Percentiles rank a stretch among this genome's conserved stretches.
Conservation (phyloP, 1,140 invertebrate species). For the Drosophila busckii region DNA sequence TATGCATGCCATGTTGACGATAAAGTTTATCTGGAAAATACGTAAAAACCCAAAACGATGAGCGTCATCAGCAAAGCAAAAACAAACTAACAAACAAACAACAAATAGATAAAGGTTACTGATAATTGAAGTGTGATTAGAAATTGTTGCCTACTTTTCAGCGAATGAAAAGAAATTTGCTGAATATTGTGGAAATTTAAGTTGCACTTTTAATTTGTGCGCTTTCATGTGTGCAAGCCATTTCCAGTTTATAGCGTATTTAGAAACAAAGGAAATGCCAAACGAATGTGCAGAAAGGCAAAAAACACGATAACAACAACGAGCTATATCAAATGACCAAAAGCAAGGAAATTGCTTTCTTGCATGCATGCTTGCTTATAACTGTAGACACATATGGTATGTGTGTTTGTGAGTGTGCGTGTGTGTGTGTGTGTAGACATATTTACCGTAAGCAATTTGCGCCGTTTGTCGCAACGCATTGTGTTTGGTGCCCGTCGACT, state of each 20-base stretch:
- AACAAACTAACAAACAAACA: slow-evolving; percentile 4
- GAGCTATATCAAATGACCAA: slow-evolving; percentile 3
- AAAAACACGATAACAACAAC: slow-evolving; percentile 21
- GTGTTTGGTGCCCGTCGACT: slow-evolving; percentile 87
- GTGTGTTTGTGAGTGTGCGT: no score
- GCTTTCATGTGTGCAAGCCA: no score
- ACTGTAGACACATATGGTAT: no score
- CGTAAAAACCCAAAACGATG: slow-evolving; percentile 23
- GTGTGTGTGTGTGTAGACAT: no score
- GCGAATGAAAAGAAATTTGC: neutral
- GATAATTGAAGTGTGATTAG: neutral
- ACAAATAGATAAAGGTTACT: slow-evolving; percentile 13
- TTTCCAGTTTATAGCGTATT: neutral
- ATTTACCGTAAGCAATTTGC: slow-evolving; percentile 88
- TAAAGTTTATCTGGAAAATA: slow-evolving; percentile 87
- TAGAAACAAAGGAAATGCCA: slow-evolving; percentile 29
- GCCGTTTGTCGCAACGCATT: slow-evolving; percentile 85
- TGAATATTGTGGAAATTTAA: neutral
- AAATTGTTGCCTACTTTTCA: slow-evolving; percentile 46
- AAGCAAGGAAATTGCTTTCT: slow-evolving; percentile 46
- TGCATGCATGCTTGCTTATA: no score
- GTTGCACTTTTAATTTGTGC: no score
- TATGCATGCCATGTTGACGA: slow-evolving; percentile 87
- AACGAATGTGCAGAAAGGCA: slow-evolving; percentile 18
- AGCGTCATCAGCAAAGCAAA: slow-evolving; percentile 17